Base-by-base conservation (phyloP, 1,140 invertebrate genomes). In the Rhagoletis pomonella region DNA sequence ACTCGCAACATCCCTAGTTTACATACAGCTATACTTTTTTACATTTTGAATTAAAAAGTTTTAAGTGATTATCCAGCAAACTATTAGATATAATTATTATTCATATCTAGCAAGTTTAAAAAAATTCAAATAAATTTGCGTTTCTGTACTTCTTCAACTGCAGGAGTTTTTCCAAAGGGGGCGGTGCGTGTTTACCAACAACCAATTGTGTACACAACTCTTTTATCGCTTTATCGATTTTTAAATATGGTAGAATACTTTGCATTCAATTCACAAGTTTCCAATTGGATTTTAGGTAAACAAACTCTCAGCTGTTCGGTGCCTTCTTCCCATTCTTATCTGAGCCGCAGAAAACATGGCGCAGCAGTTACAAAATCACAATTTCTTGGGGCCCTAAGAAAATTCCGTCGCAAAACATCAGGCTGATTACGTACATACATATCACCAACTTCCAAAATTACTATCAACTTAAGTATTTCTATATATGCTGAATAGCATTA, bases 231-330 rank as follows among this genome's bases (percentile, higher is more conserved):
- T 6, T 47, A 73, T 73, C 67, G 67, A 73, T 73, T 73, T 73
- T 47, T 3, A 73, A 73, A 12, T 44, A 73, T 73, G 10, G 4
- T 73, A 17, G 12, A 73, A 10, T 39, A n/a, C 42, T 47, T 47
- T 73, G 14, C 39, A 73, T n/a, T 73, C 14, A 73, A 81, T 19
- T 55, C 7, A 55, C 14, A 19, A 81, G 12, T 55, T 55, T 19
- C 73, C n/a, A 81, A 81, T 55, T 81, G 73, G 73, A 81, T 55
- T 81, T 81, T 29, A 81, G 44, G 47, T 81, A 81, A 81, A 81
- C 73, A 81, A 81, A 81, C 73, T 19, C 44, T 55, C 73, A 81
- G 73, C 73, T 81, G 73, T 81, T 81, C 47, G 12, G 44, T n/a
- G 50, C 29, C 73, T 81, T 50, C 73, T 55, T 73, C 69, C 17